A percentile compares a stretch with the other conserved stretches of the same genome.
Evolutionary conservation across 2,888 invertebrate genomes (phyloP).

Genomic region (Drosophila histrio): DNA sequence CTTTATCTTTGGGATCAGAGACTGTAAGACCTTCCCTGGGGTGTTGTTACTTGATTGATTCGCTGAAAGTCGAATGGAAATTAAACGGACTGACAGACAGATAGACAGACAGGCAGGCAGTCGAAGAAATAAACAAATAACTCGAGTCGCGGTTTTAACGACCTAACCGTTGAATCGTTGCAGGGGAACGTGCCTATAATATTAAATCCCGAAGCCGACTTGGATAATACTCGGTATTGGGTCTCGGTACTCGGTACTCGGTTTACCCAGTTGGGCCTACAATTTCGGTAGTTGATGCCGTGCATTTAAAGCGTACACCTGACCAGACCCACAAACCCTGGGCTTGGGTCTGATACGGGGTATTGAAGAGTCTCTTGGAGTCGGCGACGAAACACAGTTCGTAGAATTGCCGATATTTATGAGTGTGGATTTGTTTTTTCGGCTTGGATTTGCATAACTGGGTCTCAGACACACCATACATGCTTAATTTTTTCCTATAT

Average conservation of each 20-base stretch:
- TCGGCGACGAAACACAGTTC: conserved; percentile 46
- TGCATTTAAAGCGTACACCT: conserved; percentile 74
- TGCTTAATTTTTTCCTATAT: conserved; percentile 63
- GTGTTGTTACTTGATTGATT: conserved; percentile 54
- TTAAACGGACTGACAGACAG: conserved; percentile 41
- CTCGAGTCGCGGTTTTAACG: conserved; percentile 60
- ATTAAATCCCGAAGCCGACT: conserved; percentile 32
- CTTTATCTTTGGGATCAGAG: conserved; percentile 68
- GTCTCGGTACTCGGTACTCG: conserved; percentile 17
- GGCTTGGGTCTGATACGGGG: conserved; percentile 16
- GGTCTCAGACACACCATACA: conserved; percentile 78
- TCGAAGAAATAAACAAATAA: conserved; percentile 50
- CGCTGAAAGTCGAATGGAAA: conserved; percentile 70
- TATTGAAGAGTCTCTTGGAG: conserved; percentile 11
- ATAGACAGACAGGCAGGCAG: conserved; percentile 3
- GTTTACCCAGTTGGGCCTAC: conserved; percentile 52
- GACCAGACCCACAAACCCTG: conserved; percentile 44
- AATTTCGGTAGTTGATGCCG: conserved; percentile 68
- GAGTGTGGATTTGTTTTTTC: conserved; percentile 44
- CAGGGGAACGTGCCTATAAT: conserved; percentile 54
- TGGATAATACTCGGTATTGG: conserved; percentile 41
- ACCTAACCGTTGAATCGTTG: conserved; percentile 57
- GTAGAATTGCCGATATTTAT: conserved; percentile 78
- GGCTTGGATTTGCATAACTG: conserved; percentile 82
- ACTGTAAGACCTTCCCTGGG: conserved; percentile 64